Evolutionary conservation across 2,797 vertebrate genomes (phyloP).

Genomic region (Chromis chromis): DNA sequence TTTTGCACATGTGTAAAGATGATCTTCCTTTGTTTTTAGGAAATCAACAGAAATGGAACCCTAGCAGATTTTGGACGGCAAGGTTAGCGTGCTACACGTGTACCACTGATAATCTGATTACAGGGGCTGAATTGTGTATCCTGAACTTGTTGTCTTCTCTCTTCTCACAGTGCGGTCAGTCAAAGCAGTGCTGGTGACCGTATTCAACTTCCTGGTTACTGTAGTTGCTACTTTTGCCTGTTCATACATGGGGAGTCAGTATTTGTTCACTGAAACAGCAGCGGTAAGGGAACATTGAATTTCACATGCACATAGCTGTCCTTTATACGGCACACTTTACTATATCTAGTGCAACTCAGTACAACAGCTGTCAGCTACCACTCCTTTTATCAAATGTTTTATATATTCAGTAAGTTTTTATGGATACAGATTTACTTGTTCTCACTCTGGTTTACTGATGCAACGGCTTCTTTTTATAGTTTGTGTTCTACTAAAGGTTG

Average conservation of each 20-base stretch:
- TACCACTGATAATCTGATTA: not conserved
- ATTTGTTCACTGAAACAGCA: constrained; percentile 90
- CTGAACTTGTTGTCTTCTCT: not conserved
- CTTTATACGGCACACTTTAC: too few species aligned
- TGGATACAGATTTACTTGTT: too few species aligned
- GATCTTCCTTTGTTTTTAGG: constrained; percentile 74
- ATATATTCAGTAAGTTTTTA: too few species aligned
- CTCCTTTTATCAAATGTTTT: too few species aligned
- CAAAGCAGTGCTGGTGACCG: constrained; percentile 89
- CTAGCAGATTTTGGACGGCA: constrained; percentile 90
- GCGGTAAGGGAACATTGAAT: constrained; percentile 83
- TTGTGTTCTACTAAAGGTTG: not conserved
- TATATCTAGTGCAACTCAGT: too few species aligned
- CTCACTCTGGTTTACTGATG: not conserved
- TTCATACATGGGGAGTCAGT: constrained; percentile 95
- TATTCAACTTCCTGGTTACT: constrained; percentile 97
- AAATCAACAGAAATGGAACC: constrained; percentile 79
- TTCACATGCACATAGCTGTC: not conserved
- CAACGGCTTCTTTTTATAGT: not conserved
- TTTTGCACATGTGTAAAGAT: not conserved
- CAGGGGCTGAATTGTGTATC: not conserved
- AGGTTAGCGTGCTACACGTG: constrained; percentile 81
- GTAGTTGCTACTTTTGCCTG: constrained; percentile 93
- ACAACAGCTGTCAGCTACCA: too few species aligned
- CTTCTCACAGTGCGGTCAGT: constrained; percentile 87